Evolutionary conservation across 2,797 vertebrate genomes (phyloP), one percentile per base, ranked within the genome.

Genomic region (Ispidina picta): DNA sequence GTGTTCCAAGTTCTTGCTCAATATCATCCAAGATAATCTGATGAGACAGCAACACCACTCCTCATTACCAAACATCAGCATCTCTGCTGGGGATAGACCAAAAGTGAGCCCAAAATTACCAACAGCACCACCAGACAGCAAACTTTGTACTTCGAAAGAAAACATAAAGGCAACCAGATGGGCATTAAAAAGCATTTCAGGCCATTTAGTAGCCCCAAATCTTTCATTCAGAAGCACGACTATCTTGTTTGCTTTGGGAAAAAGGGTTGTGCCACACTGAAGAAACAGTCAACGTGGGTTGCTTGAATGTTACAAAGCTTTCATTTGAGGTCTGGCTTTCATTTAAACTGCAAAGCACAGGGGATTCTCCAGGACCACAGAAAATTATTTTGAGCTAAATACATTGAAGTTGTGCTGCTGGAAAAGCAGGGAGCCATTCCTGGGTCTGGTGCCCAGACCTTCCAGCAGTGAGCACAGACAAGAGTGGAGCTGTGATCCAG

Each of bases 311-410:
- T 70, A 90, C 84, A 92, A 70, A 92, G 73, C 77, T 90, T 86
- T 55, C 94, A 88, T 83, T 93, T 88, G 90, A 93, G 92, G 84
- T 86, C 94, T 93, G 92, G 77, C 49, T 80, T 77, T 69, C 90
- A 88, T 88, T 92, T 88, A 81, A 95, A 90, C 81, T 83, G 92
- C 78, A 90, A 88, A 92, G 92, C 94, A 83, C 94, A 63, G 62
- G 94, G 94, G 94, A 92, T 90, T 74, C 90, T 90, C 70, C 74
- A 23, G 86, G 65, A 83, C 87, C 90, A 86, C 87, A 90, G 90
- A 88, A 88, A 86, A 95, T 83, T 90, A 92, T 93, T 92, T 92
- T 70, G 87, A 86, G 94, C 23, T 83, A 73, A 81, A 70, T 8
- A 44, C 51, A 66, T 1, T 70, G 90, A 46, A 88, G 87, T 81